Evolutionary conservation across 2,113 vertebrate species (phyloP).

Genomic region (Mungos mungo): DNA sequence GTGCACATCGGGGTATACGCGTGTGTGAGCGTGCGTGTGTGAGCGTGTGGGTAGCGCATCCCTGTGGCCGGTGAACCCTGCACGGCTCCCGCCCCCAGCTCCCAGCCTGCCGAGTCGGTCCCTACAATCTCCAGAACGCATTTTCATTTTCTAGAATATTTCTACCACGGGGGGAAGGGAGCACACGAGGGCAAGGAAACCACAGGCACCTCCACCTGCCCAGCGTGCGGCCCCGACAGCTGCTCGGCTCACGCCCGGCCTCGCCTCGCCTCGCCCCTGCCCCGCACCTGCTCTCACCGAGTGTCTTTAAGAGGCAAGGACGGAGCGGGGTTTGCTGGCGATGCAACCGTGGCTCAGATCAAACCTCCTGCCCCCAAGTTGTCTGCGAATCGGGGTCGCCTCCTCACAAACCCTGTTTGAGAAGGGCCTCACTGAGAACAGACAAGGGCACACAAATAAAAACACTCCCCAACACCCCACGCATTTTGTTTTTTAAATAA

Average conservation of each 20-base stretch:
- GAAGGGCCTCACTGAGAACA: not conserved
- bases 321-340: not conserved
- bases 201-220: fast-evolving
- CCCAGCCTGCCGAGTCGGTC: not conserved
- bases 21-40: too few species aligned
- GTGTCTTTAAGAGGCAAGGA: not conserved
- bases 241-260: fast-evolving
- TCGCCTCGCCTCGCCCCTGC: too few species aligned
- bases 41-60: too few species aligned
- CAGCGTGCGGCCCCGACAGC: not conserved
- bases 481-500: not conserved
- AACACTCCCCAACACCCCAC: fast-evolving
- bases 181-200: not conserved
- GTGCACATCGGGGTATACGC: too few species aligned
- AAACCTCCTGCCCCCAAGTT: not conserved
- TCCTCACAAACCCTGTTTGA: not conserved
- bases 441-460: not conserved
- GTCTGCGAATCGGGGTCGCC: not conserved
- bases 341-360: not conserved
- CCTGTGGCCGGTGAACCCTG: not conserved
- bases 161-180: not conserved
- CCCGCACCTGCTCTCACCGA: fast-evolving
- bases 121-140: not conserved
- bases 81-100: not conserved
- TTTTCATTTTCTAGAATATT: not conserved